A percentile compares a stretch with the other conserved stretches of the same genome.
Conservation (phyloP, 2,113 vertebrate genomes). For the Gorsachius goisagi region DNA sequence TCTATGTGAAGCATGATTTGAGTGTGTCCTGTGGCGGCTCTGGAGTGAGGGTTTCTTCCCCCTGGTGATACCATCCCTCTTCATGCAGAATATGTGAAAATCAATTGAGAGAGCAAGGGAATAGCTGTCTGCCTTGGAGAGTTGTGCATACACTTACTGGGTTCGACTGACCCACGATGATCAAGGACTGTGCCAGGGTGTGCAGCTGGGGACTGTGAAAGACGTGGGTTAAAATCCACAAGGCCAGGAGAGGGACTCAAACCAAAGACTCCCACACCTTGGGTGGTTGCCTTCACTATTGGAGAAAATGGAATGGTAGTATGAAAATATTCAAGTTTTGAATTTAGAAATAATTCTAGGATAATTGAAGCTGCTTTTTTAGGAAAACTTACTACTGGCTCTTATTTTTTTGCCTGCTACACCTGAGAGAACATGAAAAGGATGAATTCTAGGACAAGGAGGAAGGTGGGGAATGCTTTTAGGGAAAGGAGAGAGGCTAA, state of each 20-base stretch:
- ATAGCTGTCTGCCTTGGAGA: background rate
- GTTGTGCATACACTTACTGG: background rate
- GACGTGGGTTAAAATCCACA: background rate
- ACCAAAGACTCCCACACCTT: background rate
- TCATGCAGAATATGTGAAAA: background rate
- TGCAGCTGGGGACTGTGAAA: background rate
- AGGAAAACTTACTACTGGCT: background rate
- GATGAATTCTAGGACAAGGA: background rate
- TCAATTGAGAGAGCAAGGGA: background rate
- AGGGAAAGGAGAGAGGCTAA: background rate
- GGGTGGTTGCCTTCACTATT: background rate
- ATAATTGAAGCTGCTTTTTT: background rate
- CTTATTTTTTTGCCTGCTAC: background rate
- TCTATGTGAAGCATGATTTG: background rate
- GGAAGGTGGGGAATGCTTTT: background rate
- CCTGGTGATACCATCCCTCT: rapidly evolving
- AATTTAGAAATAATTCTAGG: background rate
- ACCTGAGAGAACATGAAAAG: background rate
- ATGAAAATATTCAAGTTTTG: background rate
- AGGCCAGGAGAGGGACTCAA: background rate
- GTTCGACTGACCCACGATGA: background rate
- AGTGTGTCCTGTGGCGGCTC: background rate
- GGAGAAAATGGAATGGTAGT: background rate
- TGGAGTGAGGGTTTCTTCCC: background rate
- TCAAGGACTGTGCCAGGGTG: background rate